These are phyloP conservation scores for Thalassoma bifasciatum DNA, from an alignment of 2,113 vertebrate species.

Conservation along the genomic window DNA sequence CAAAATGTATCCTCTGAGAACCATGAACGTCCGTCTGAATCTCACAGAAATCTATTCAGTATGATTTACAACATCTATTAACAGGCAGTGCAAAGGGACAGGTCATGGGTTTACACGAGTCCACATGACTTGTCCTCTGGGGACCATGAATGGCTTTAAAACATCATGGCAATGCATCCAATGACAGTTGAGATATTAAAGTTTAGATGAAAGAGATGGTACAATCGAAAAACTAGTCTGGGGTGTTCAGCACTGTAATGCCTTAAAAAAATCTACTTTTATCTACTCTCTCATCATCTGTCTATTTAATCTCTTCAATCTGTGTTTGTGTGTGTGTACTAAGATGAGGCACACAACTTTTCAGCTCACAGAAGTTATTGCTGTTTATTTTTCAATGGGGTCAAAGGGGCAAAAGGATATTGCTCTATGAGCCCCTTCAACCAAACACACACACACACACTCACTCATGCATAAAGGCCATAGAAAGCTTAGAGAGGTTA, in stretches of 20 bases:
- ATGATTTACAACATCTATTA: neutral
- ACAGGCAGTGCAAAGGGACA: neutral
- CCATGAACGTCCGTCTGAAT: neutral
- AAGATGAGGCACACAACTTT: too few species aligned
- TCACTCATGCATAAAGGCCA: neutral
- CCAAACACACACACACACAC: neutral
- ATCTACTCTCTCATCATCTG: too few species aligned
- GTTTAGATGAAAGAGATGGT: neutral
- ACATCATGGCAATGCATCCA: neutral
- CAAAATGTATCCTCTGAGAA: neutral
- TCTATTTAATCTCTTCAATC: too few species aligned
- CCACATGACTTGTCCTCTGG: neutral
- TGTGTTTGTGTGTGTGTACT: too few species aligned
- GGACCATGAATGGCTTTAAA: neutral
- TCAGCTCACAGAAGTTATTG: constrained; percentile 15
- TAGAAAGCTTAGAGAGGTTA: neutral
- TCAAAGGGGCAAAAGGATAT: constrained; percentile 35
- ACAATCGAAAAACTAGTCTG: neutral
- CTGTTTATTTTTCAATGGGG: constrained; percentile 35
- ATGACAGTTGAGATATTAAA: neutral
- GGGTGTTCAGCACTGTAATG: too few species aligned
- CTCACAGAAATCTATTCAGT: neutral
- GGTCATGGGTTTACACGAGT: neutral
- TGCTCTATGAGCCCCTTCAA: neutral
- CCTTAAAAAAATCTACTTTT: too few species aligned